Evolutionary conservation across 2,888 invertebrate genomes (phyloP).

Genomic region (Ellobium chinense): DNA sequence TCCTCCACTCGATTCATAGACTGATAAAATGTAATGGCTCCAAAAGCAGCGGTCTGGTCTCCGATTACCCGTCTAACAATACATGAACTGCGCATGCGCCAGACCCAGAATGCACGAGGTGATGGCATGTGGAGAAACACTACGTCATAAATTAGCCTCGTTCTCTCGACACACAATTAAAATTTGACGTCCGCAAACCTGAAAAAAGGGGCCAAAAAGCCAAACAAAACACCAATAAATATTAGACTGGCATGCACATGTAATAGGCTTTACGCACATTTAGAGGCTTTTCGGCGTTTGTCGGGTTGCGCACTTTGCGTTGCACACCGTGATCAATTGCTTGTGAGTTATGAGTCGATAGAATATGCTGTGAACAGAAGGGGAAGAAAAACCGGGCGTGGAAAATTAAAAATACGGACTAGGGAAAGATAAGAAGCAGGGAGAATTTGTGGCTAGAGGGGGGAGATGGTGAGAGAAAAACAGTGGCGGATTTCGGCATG

Average conservation of each 20-base stretch:
- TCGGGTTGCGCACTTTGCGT: no score
- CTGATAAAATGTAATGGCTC: no score
- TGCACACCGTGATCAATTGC: no score
- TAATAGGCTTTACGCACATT: neutral
- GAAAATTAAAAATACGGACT: no score
- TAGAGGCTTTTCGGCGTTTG: neutral
- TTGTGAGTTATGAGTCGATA: no score
- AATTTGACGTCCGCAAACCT: slow-evolving; percentile 17
- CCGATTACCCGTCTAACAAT: neutral
- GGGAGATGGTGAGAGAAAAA: no score
- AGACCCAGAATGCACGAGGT: neutral
- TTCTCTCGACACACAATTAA: neutral
- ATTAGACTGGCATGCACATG: neutral
- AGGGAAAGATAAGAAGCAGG: no score
- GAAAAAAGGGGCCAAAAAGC: neutral
- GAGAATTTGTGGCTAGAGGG: no score
- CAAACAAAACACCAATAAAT: neutral
- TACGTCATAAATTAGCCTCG: slow-evolving; percentile 2
- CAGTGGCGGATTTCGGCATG: no score
- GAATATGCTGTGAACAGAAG: no score
- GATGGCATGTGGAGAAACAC: slow-evolving; percentile 23
- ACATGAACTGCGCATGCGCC: neutral
- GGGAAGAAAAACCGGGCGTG: no score
- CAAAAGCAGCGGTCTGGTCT: neutral
- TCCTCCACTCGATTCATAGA: no score